Evolutionary conservation across 1,140 invertebrate genomes (phyloP).

Genomic region (Brachionus manjavacas): DNA sequence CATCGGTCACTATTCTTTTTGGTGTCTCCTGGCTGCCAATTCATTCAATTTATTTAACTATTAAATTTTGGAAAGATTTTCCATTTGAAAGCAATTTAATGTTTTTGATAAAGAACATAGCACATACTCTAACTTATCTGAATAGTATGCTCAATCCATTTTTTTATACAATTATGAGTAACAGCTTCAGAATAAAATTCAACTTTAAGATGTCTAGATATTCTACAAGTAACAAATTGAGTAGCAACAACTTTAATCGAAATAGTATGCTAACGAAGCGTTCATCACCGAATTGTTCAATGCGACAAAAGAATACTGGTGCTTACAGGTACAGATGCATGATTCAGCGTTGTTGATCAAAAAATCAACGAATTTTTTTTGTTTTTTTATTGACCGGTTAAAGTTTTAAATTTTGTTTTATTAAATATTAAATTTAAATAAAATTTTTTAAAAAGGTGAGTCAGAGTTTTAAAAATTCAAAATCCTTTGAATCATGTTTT

Average conservation of each 20-base stretch:
- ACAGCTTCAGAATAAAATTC: not conserved
- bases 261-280: not conserved
- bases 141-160: slow-evolving; percentile 36
- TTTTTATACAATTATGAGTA: slow-evolving; percentile 35
- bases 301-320: not conserved
- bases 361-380: not conserved
- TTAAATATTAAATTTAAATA: not conserved
- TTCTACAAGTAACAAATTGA: not conserved
- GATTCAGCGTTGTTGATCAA: not conserved
- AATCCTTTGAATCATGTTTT: not conserved
- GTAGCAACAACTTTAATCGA: not conserved
- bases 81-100: not conserved
- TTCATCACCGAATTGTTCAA: not conserved
- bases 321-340: not conserved
- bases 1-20: slow-evolving; percentile 9
- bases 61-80: slow-evolving; percentile 28
- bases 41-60: not conserved
- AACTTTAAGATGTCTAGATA: not conserved
- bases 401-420: not conserved
- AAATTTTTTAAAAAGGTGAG: not conserved
- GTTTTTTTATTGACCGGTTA: not conserved
- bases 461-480: not conserved
- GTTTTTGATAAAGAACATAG: not conserved
- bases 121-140: slow-evolving; percentile 20
- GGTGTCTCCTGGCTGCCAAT: slow-evolving; percentile 31